Percentiles rank a stretch among this genome's conserved stretches.
These are phyloP conservation scores for Enteromius paludinosus DNA, from an alignment of 2,797 vertebrate species.

Conservation along the genomic window DNA sequence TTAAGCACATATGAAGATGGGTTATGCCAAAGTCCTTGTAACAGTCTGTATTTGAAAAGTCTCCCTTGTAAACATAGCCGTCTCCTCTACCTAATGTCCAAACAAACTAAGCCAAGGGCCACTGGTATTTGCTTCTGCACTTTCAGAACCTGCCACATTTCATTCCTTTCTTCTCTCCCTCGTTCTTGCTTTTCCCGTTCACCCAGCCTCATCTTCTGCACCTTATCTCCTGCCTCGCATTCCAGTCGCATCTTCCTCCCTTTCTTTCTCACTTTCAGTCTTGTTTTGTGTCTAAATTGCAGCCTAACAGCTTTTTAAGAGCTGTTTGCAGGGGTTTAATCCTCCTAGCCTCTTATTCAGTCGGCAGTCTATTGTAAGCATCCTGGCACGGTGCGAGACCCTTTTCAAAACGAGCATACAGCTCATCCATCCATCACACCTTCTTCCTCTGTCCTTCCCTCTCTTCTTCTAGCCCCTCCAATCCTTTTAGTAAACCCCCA, in stretches of 20 bases:
- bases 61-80: constrained; percentile 34
- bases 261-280: constrained; percentile 32
- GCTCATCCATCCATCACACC: constrained; percentile 58
- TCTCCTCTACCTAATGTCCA: constrained; percentile 44
- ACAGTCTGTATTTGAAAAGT: constrained; percentile 28
- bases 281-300: constrained; percentile 78
- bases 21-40: constrained; percentile 24
- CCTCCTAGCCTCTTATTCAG: constrained; percentile 78
- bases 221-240: constrained; percentile 38
- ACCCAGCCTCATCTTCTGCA: constrained; percentile 5
- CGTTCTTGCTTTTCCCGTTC: constrained; percentile 30
- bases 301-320: constrained; percentile 85
- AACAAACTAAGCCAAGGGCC: constrained; percentile 54
- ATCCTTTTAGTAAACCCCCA: constrained; percentile 56
- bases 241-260: constrained; percentile 9
- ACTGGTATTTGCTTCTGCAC: constrained; percentile 58
- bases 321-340: constrained; percentile 82
- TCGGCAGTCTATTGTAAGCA: constrained; percentile 80
- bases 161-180: constrained; percentile 19
- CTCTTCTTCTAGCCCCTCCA: constrained; percentile 56
- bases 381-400: constrained; percentile 75
- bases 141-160: constrained; percentile 31
- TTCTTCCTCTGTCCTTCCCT: constrained; percentile 60
- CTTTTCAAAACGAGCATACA: constrained; percentile 68
- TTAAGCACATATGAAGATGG: constrained; percentile 44